A percentile compares a stretch with the other conserved stretches of the same genome.
Evolutionary conservation across 2,113 vertebrate species (phyloP).

Genomic region (Ptilonorhynchus violaceus): DNA sequence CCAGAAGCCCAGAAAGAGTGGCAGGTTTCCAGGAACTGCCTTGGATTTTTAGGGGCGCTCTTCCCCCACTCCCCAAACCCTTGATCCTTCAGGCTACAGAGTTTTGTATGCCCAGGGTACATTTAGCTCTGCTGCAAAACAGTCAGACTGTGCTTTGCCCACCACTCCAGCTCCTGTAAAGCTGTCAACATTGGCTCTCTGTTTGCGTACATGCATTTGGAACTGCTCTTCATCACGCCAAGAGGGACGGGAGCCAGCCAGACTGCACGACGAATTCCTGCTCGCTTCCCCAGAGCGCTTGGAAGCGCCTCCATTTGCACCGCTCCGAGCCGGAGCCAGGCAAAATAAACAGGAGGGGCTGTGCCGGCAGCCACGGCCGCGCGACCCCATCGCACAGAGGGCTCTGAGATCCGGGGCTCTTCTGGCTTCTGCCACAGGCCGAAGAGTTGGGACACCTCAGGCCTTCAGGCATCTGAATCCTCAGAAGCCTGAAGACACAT

Average conservation of each 20-base stretch:
- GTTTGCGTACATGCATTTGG: constrained; percentile 26
- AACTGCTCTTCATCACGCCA: constrained; percentile 10
- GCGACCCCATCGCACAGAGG: neutral
- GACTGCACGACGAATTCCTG: constrained; percentile 1
- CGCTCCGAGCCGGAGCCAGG: neutral
- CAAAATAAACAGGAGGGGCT: constrained; percentile 4
- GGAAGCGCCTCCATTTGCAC: neutral
- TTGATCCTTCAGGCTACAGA: neutral
- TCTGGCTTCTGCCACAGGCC: neutral
- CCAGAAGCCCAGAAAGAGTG: neutral
- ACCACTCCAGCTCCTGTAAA: constrained; percentile 23
- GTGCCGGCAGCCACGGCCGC: neutral
- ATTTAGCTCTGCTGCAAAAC: neutral
- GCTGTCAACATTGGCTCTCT: constrained; percentile 32
- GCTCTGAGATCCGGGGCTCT: neutral
- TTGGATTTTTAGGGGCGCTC: neutral
- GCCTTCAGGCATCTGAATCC: neutral
- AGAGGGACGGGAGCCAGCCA: constrained; percentile 24
- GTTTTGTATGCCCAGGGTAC: neutral
- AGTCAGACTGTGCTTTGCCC: neutral
- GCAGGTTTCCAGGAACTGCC: neutral
- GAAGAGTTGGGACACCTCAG: neutral
- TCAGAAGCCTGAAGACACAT: neutral
- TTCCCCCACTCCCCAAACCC: neutral
- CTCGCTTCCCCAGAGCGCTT: neutral